Base-by-base conservation (phyloP, 1,140 invertebrate genomes). In the Andrena cerasifolii region DNA sequence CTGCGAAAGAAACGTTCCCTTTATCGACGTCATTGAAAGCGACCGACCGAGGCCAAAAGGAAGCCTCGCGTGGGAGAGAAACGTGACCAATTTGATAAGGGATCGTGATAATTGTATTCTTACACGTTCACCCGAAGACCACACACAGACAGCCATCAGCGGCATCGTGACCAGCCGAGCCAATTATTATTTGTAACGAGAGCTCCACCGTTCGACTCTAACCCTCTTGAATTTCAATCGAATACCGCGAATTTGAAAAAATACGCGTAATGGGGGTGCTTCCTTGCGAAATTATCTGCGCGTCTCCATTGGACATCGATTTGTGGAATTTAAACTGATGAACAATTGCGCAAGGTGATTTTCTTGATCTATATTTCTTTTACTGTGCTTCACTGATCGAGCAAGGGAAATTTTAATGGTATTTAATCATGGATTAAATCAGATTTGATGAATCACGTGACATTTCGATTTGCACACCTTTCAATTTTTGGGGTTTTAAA, bases 51-150 rank as follows among this genome's bases (percentile, higher is more conserved):
- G 45, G 45, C 43, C 54, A 36, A 36, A 56, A 18, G 33, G 18
- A n/a, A 36, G 33, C 36, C 16, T 40, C 36, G 58, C 59, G 68
- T 63, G 76, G 77, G 68, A 75, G 66, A 36, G 62, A 80, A 78
- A 80, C 78, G 67, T 80, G 65, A 43, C 56, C 56, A 56, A 71
- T 54, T 33, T 53, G 70, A 74, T 78, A 74, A 79, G 70, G 49
- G 66, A 79, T 79, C 61, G 61, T 43, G 70, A 58, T 74, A 74
- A 79, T 74, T 65, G 61, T 79, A 62, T 73, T 72, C 76, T 63
- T 78, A 72, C 66, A 78, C 67, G 36, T 24, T 54, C 31, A 40
- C 51, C 51, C 33, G 33, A 43, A 47, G 66, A 71, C 74, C 74
- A 61, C 74, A 70, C 63, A 75, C 14, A 40, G 58, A 61, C 43